Evolutionary conservation across 2,113 vertebrate genomes (phyloP).

Genomic region (Colinus virginianus): DNA sequence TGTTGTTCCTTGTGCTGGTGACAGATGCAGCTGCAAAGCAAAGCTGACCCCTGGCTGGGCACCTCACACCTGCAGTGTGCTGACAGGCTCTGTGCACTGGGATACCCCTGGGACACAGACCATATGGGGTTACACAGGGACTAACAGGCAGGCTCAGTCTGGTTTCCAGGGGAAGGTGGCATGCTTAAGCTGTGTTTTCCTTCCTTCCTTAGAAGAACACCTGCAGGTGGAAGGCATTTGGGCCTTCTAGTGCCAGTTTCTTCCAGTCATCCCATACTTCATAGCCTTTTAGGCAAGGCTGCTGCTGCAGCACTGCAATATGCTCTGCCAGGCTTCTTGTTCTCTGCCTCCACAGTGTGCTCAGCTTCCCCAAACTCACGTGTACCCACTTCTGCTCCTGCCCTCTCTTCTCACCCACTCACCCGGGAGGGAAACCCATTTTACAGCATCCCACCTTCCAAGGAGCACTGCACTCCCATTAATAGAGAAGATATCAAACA

Average conservation of each 20-base stretch:
- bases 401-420: neutral
- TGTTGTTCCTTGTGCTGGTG: neutral
- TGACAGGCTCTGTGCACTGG: neutral
- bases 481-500: fast-evolving
- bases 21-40: neutral
- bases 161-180: fast-evolving
- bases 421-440: neutral
- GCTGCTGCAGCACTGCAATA: neutral
- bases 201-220: neutral
- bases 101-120: neutral
- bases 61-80: fast-evolving
- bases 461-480: fast-evolving
- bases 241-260: neutral
- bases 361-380: neutral
- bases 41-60: neutral
- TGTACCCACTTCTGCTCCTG: neutral
- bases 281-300: too few species aligned
- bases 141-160: fast-evolving
- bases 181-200: neutral
- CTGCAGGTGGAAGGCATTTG: neutral
- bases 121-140: fast-evolving
- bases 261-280: neutral
- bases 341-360: neutral
- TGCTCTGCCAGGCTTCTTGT: neutral
- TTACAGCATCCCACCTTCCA: neutral